Base-by-base conservation (phyloP, 2,888 invertebrate genomes). In the Copidosoma aretas region DNA sequence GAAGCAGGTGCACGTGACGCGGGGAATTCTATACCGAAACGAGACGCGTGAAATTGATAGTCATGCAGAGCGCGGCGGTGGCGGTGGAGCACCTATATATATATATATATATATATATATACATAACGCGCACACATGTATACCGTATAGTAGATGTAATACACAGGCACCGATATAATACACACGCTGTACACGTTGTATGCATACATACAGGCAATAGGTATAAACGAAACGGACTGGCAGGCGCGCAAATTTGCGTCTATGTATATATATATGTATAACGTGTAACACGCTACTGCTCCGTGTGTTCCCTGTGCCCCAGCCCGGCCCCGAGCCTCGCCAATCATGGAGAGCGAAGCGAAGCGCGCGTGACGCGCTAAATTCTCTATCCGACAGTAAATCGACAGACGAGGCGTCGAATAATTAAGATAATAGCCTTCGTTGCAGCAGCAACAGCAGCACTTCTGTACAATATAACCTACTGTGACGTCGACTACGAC, bases 371-470 rank as follows among this genome's bases (percentile, higher is more conserved):
- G 64, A 65, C 64, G 54, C 58, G 51, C 39, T 24, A 39, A 60
- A 51, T 64, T 58, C 64, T 46, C 70, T 61, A 71, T 71, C 64
- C 32, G 54, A 59, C 67, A 10, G 24, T 49, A 25, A 61, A 71
- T 71, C 67, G 64, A 71, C 71, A 64, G 71, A 53, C 59, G 67
- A 54, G 67, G 10, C 58, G 46, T 54, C 24, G 71, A 60, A 68
- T 68, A 71, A 71, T 71, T 67, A 68, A 71, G 71, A 71, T 68
- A 68, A 71, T 68, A 65, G 62, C 64, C 46, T 21, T 41, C 49
- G 61, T 25, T 63, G 21, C 22, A 1, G 21, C 22, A 1, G 22
- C 32, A 32, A 32, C 32, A 8, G 32, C 32, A 8, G 4, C 8
- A 5, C 0, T 22, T 53, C 15, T 32, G 46, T 54, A 46, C 22